Evolutionary conservation across 2,113 vertebrate genomes (phyloP).

Genomic region (Rhinichthys klamathensis): DNA sequence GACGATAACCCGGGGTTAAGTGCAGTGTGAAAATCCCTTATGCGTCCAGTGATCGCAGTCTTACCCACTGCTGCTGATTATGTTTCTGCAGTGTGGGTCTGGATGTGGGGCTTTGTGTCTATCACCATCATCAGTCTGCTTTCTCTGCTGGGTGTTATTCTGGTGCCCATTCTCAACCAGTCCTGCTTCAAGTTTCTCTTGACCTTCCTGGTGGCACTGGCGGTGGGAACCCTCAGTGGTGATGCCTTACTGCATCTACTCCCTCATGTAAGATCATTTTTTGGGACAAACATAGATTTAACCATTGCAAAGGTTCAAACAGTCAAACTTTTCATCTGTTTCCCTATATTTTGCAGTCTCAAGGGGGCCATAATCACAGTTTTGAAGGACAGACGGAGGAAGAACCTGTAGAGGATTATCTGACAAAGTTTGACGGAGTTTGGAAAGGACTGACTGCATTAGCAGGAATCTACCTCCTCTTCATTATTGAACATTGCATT

Average conservation of each 20-base stretch:
- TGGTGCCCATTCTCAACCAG: slow-evolving; percentile 97
- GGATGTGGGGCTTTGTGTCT: slow-evolving; percentile 94
- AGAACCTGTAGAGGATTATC: slow-evolving; percentile 60
- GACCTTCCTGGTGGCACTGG: slow-evolving; percentile 96
- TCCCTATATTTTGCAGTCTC: slow-evolving; percentile 77
- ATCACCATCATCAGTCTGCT: slow-evolving; percentile 98
- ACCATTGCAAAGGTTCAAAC: not conserved
- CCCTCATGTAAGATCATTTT: slow-evolving; percentile 86
- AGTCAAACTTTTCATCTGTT: not conserved
- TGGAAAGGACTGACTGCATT: slow-evolving; percentile 95
- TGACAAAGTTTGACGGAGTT: slow-evolving; percentile 86
- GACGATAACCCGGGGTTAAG: too few relatives aligned
- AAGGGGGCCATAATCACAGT: slow-evolving; percentile 86
- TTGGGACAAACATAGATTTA: not conserved
- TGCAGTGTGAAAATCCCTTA: too few relatives aligned
- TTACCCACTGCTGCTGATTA: not conserved
- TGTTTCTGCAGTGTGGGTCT: slow-evolving; percentile 84
- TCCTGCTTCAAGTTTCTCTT: slow-evolving; percentile 98
- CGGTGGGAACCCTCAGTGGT: slow-evolving; percentile 97
- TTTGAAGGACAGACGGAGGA: slow-evolving; percentile 50
- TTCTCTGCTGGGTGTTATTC: slow-evolving; percentile 92
- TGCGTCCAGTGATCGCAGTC: not conserved
- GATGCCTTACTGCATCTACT: slow-evolving; percentile 96
- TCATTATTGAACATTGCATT: slow-evolving; percentile 96
- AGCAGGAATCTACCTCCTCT: slow-evolving; percentile 93